Evolutionary conservation across 1,140 invertebrate genomes (phyloP).

Genomic region (Ridgeia piscesae): DNA sequence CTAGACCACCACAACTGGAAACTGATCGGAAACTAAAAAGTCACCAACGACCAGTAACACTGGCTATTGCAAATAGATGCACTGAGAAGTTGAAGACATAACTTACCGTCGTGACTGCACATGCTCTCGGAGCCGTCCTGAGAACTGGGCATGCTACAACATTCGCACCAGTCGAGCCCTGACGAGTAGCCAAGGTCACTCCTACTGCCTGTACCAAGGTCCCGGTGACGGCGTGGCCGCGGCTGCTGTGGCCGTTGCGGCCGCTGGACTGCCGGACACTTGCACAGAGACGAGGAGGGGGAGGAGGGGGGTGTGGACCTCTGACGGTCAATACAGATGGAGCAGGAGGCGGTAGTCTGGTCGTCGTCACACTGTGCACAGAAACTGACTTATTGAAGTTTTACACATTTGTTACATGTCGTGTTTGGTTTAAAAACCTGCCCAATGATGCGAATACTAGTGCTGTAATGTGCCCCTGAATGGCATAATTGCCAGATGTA

Average conservation of each 20-base stretch:
- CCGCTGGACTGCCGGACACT: neutral
- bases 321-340: constrained; percentile 4
- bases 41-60: neutral
- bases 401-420: too few relatives aligned
- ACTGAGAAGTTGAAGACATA: too few relatives aligned
- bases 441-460: too few relatives aligned
- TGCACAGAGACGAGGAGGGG: neutral
- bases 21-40: neutral
- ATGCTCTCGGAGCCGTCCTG: constrained; percentile 50
- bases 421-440: too few relatives aligned
- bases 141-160: constrained; percentile 51
- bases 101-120: constrained; percentile 35
- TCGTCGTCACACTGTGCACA: constrained; percentile 8
- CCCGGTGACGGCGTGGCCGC: neutral
- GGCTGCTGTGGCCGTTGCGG: neutral
- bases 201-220: constrained; percentile 10
- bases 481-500: too few relatives aligned
- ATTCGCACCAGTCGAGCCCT: constrained; percentile 51
- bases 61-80: too few relatives aligned
- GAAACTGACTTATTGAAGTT: too few relatives aligned
- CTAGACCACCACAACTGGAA: too few relatives aligned
- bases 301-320: neutral
- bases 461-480: too few relatives aligned
- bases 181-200: constrained; percentile 53
- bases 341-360: neutral